These are phyloP conservation scores for Polymixis lichenea DNA, from an alignment of 2,888 invertebrate species.

Conservation along the genomic window DNA sequence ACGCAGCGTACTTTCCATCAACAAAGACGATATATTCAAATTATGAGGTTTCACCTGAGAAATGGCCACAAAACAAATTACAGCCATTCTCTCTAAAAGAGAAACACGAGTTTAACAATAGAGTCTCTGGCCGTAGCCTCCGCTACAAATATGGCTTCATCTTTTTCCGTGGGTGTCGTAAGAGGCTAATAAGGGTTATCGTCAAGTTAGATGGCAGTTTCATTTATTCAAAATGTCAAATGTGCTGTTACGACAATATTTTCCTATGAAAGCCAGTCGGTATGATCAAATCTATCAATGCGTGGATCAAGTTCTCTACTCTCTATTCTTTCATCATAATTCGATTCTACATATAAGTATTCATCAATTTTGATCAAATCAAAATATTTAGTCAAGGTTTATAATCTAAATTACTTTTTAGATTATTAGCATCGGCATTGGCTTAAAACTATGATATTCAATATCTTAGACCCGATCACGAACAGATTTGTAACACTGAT, in stretches of 20 bases:
- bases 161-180: conserved; percentile 45
- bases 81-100: conserved; percentile 65
- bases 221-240: conserved; percentile 41
- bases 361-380: conserved; percentile 11
- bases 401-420: conserved; percentile 18
- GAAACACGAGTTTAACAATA: conserved; percentile 62
- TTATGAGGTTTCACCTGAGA: conserved; percentile 73
- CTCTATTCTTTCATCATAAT: conserved; percentile 32
- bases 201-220: conserved; percentile 18
- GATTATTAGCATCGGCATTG: conserved; percentile 3
- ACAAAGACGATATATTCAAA: conserved; percentile 79
- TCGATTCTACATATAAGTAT: conserved; percentile 17
- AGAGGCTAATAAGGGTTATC: conserved; percentile 43
- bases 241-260: conserved; percentile 23
- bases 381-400: conserved; percentile 1
- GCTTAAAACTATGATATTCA: conserved; percentile 10
- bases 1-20: conserved; percentile 80
- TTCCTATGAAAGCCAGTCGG: conserved; percentile 13
- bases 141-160: conserved; percentile 44
- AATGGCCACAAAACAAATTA: conserved; percentile 70
- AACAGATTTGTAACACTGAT: conserved; percentile 43
- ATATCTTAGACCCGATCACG: conserved; percentile 32
- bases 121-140: conserved; percentile 33
- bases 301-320: conserved; percentile 15
- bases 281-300: conserved; percentile 16